These are phyloP conservation scores for Urocynchramus pylzowi DNA, from an alignment of 2,113 vertebrate species.

Conservation along the genomic window DNA sequence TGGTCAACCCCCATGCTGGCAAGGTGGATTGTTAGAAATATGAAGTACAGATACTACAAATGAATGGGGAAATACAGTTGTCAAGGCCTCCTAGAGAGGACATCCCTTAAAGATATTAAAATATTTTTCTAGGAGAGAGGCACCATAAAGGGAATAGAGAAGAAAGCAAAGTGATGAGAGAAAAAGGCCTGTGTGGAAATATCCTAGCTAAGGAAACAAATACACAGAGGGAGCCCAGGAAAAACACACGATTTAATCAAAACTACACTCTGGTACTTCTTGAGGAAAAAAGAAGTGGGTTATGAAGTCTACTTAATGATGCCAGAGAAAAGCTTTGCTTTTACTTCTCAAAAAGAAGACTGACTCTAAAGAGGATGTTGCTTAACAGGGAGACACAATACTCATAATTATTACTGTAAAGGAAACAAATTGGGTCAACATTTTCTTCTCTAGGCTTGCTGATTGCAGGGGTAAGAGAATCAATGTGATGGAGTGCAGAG, in stretches of 20 bases:
- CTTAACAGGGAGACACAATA: background rate
- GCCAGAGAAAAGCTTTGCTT: background rate
- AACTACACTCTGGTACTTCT: background rate
- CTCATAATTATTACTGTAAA: background rate
- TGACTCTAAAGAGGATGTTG: background rate
- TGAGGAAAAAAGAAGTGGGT: background rate
- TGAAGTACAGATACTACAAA: background rate
- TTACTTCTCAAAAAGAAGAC: background rate
- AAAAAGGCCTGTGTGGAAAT: background rate
- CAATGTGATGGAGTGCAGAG: fast-evolving
- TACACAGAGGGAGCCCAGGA: background rate
- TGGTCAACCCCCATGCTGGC: background rate
- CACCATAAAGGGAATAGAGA: background rate
- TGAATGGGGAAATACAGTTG: background rate
- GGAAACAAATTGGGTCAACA: background rate
- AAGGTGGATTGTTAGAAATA: background rate
- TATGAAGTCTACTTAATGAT: background rate
- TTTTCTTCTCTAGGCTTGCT: background rate
- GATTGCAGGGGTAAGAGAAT: background rate
- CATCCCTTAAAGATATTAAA: background rate
- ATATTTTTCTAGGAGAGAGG: background rate
- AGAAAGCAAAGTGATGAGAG: background rate
- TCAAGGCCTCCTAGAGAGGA: background rate
- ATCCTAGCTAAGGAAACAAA: background rate
- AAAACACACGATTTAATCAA: background rate